These are phyloP conservation scores for Andrena camellia DNA, from an alignment of 2,888 invertebrate species.

Conservation along the genomic window DNA sequence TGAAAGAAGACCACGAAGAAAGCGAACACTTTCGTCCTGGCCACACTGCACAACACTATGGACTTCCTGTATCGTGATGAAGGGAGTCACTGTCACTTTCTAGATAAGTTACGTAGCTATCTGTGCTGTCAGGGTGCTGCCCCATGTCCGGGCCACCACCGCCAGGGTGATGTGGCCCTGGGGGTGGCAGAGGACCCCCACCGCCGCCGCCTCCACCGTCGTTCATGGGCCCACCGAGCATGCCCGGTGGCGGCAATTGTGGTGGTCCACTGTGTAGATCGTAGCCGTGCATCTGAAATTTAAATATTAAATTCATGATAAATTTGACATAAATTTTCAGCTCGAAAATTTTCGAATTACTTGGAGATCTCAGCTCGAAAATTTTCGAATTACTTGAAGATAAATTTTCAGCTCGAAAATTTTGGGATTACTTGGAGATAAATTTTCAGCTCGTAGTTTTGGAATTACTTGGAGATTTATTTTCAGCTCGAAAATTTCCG, in stretches of 20 bases:
- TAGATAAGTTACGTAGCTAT: constrained; percentile 96
- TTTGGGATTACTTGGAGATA: no score
- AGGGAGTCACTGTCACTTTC: constrained; percentile 92
- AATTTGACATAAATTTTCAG: not conserved
- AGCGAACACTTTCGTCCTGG: constrained; percentile 59
- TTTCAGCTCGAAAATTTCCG: no score
- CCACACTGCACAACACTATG: constrained; percentile 83
- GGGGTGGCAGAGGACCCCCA: constrained; percentile 79
- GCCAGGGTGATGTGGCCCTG: constrained; percentile 79
- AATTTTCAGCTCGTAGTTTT: no score
- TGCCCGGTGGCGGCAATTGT: constrained; percentile 81
- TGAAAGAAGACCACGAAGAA: constrained; percentile 58
- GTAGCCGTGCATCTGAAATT: constrained; percentile 95
- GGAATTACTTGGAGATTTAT: no score
- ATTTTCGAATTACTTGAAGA: no score
- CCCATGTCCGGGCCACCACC: constrained; percentile 86
- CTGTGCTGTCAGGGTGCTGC: constrained; percentile 92
- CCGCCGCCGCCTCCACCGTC: constrained; percentile 80
- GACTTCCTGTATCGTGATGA: constrained; percentile 87
- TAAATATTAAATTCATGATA: not conserved
- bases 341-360: not conserved
- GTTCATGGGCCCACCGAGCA: constrained; percentile 83
- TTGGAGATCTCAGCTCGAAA: no score
- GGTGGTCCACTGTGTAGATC: constrained; percentile 87
- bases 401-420: no score